Evolutionary conservation across 1,140 invertebrate species (phyloP).

Genomic region (Mesaphorura yosii): DNA sequence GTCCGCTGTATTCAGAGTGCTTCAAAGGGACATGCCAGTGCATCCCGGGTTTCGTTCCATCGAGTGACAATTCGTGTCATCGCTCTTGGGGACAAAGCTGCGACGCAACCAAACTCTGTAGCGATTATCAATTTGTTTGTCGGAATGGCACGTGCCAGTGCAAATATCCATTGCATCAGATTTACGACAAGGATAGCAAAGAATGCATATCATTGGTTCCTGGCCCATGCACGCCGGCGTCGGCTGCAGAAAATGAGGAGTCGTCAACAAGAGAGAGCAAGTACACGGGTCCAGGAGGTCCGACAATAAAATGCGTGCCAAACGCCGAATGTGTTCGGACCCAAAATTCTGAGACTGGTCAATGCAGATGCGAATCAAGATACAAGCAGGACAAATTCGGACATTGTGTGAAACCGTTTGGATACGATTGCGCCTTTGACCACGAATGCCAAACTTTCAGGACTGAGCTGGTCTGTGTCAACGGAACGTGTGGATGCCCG

Average conservation of each 20-base stretch:
- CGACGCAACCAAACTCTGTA: background rate
- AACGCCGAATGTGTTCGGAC: slow-evolving; percentile 18
- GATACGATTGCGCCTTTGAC: background rate
- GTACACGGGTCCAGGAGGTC: too few species aligned
- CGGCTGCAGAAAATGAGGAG: background rate
- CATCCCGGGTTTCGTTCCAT: background rate
- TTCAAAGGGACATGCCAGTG: background rate
- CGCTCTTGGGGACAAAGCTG: background rate
- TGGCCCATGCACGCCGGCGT: slow-evolving; percentile 13
- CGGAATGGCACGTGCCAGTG: slow-evolving; percentile 12
- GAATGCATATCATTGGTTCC: slow-evolving; percentile 12
- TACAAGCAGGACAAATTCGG: slow-evolving; percentile 6
- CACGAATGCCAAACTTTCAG: slow-evolving; percentile 4
- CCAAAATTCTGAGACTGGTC: too few species aligned
- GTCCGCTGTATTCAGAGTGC: background rate
- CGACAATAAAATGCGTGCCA: slow-evolving; percentile 9
- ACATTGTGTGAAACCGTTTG: slow-evolving; percentile 2
- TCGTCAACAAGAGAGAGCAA: slow-evolving; percentile 10
- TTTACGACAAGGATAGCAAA: slow-evolving; percentile 6
- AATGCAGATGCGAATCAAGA: slow-evolving; percentile 13
- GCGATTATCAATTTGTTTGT: background rate
- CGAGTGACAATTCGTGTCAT: background rate
- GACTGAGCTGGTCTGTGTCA: slow-evolving; percentile 9
- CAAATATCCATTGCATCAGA: slow-evolving; percentile 14
- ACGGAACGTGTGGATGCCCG: slow-evolving; percentile 6